Base-by-base conservation (phyloP, 2,797 vertebrate genomes). In the Xenopus petersii region DNA sequence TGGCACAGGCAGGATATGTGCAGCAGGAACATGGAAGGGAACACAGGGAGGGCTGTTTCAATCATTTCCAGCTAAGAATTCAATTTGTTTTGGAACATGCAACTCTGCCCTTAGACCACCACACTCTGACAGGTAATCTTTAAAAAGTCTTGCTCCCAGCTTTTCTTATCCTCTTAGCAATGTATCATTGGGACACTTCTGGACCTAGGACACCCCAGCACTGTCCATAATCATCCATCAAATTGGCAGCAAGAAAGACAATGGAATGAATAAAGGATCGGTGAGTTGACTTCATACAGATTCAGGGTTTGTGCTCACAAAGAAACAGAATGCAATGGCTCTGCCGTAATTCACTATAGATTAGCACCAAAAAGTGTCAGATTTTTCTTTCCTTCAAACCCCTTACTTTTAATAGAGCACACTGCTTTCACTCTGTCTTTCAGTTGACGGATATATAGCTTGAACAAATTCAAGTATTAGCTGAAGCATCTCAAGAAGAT, bases 101-200 rank as follows among this genome's bases (percentile, higher is more conserved):
- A 56, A 48, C 58, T 33, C 42, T 77, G 49, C 75, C 70, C 70
- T 56, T 72, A 63, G 70, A 48, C 62, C 65, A 16, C 63, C 62
- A 47, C 64, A 62, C 9, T 17, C 64, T 77, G 75, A 73, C 64
- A 68, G 64, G 47, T 73, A 73, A 77, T 77, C 64, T n/a, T 73
- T 73, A 77, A 33, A 51, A 64, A 48, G 36, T 64, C 47, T 72
- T 12, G 70, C 75, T 73, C 42, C 17, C 15, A 77, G 70, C 75
- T 55, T 49, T 36, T 48, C 9, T 68, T 51, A 51, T 68, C 15
- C 58, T 68, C 49, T 54, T 63, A 30, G 70, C 49, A 68, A 73
- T 77, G 70, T 59, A 77, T 77, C 70, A 63, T 49, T 33, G 42
- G 71, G 70, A 77, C 75, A 64, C 75, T 49, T 67, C 60, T 64